Conservation (phyloP, 2,888 invertebrate genomes). For the Lydus trimaculatus region DNA sequence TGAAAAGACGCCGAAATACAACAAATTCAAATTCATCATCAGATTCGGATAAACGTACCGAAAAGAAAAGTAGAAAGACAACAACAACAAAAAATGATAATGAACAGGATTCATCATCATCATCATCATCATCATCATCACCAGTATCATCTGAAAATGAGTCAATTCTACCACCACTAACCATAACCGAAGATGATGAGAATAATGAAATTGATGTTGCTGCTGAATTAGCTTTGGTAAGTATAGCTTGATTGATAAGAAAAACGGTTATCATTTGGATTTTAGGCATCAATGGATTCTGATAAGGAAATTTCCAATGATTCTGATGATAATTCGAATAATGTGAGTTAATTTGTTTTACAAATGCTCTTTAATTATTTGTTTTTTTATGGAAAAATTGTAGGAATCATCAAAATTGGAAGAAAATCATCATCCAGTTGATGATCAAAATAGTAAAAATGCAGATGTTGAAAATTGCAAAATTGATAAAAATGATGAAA, state of each 20-base stretch:
- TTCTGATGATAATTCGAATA: slow-evolving; percentile 8
- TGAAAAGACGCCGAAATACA: slow-evolving; percentile 32
- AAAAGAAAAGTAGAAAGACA: slow-evolving; percentile 33
- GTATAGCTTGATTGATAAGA: too few species aligned
- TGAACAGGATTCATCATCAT: too few species aligned
- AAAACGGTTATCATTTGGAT: not conserved
- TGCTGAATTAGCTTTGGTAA: slow-evolving; percentile 14
- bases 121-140: not conserved
- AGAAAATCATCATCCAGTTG: not conserved
- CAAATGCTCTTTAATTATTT: not conserved
- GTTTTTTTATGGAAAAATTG: not conserved
- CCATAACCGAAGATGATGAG: not conserved
- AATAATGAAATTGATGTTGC: not conserved
- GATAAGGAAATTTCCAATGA: slow-evolving; percentile 4
- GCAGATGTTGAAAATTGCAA: slow-evolving; percentile 17
- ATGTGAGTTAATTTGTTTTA: not conserved
- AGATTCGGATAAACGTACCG: slow-evolving; percentile 31
- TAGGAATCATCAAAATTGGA: not conserved
- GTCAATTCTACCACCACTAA: not conserved
- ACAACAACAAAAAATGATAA: not conserved
- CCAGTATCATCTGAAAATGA: not conserved
- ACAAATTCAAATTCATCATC: slow-evolving; percentile 31
- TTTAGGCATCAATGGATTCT: not conserved
- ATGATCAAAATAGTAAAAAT: not conserved
- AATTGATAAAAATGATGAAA: slow-evolving; percentile 20